Evolutionary conservation across 2,113 vertebrate genomes (phyloP).

Genomic region (Megaceryle torquata): DNA sequence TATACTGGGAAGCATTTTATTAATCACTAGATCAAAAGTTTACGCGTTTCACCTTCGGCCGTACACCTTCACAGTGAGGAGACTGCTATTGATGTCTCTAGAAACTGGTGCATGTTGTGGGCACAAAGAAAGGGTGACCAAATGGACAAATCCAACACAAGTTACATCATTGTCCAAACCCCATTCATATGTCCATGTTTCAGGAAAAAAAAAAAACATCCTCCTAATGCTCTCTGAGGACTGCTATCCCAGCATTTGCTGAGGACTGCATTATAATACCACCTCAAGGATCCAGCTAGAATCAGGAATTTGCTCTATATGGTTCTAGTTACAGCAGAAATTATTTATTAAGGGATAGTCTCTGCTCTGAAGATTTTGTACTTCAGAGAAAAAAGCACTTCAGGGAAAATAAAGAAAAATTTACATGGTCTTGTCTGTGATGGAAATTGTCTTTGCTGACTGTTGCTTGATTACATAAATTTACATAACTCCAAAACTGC

Average conservation of each 20-base stretch:
- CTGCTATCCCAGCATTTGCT: not conserved
- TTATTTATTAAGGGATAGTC: not conserved
- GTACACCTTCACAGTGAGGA: accelerated
- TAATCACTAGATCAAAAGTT: not conserved
- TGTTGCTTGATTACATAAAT: not conserved
- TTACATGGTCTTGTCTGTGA: not conserved
- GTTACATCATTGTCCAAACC: not conserved
- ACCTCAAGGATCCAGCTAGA: not conserved
- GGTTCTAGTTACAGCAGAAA: not conserved
- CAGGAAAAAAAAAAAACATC: not conserved
- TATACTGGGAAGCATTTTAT: not conserved
- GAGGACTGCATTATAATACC: not conserved
- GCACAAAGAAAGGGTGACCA: not conserved
- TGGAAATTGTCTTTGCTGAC: conserved; percentile 11
- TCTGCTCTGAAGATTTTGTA: not conserved
- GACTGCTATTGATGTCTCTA: not conserved
- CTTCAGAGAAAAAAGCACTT: not conserved
- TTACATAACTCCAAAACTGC: not conserved
- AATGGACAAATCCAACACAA: not conserved
- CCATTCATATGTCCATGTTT: not conserved
- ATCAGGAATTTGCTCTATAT: not conserved
- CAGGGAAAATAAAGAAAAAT: not conserved
- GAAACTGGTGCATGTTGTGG: not conserved
- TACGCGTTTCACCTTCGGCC: not conserved
- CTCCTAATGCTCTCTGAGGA: not conserved